These are phyloP conservation scores for Halichondria panicea DNA, from an alignment of 37 sponge, comb jelly and placozoan species.

Conservation along the genomic window DNA sequence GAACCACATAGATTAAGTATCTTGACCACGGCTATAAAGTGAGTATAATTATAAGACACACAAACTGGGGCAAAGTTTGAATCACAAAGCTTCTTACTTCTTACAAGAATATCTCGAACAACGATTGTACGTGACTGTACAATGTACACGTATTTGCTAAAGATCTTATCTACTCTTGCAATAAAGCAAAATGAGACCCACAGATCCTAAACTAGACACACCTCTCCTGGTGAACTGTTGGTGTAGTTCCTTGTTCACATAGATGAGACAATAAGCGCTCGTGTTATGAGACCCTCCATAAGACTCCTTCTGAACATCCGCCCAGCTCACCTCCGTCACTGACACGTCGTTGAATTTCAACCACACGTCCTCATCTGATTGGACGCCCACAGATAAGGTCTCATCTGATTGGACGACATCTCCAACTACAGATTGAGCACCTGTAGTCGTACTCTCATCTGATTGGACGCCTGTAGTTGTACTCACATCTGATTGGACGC, in stretches of 20 bases:
- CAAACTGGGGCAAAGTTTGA: too few relatives aligned
- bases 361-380: conserved; percentile 25
- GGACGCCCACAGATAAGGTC: not conserved
- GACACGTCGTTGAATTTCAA: conserved; percentile 80
- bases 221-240: conserved; percentile 32
- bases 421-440: conserved; percentile 13
- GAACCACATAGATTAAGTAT: too few relatives aligned
- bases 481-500: not conserved
- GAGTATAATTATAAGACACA: too few relatives aligned
- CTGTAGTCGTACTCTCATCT: not conserved
- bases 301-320: conserved; percentile 67
- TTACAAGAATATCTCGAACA: too few relatives aligned
- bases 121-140: too few relatives aligned
- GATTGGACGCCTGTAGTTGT: not conserved
- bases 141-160: too few relatives aligned
- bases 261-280: conserved; percentile 84
- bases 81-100: too few relatives aligned
- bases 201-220: not conserved
- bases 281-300: conserved; percentile 60
- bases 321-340: conserved; percentile 73
- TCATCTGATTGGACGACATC: too few relatives aligned
- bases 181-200: too few relatives aligned
- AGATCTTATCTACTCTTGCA: too few relatives aligned
- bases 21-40: too few relatives aligned
- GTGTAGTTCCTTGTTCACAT: conserved; percentile 36